Conservation (phyloP, 2,113 vertebrate genomes). For the Aptenodytes forsteri region DNA sequence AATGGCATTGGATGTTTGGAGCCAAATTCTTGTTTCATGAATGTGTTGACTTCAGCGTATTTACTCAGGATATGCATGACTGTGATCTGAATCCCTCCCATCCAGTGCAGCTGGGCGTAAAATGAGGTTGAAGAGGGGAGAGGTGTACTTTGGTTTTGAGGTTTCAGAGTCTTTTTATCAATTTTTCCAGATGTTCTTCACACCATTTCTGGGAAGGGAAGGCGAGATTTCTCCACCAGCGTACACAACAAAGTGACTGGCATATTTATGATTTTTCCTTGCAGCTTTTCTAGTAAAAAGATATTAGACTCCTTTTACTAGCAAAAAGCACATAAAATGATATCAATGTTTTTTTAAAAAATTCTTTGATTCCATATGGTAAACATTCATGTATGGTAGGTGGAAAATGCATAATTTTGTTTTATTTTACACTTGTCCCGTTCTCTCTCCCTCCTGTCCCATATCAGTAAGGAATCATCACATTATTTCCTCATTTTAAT, state of each 20-base stretch:
- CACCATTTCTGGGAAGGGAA: constrained; percentile 51
- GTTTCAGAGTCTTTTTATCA: constrained; percentile 38
- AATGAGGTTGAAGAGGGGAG: neutral
- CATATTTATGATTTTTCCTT: constrained; percentile 62
- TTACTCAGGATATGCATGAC: neutral
- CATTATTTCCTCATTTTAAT: neutral
- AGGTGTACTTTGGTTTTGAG: constrained; percentile 15
- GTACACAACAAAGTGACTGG: constrained; percentile 52
- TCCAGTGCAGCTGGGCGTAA: neutral
- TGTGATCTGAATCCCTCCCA: neutral
- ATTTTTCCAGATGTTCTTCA: constrained; percentile 65
- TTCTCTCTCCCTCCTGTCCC: neutral
- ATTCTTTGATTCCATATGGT: constrained; percentile 50
- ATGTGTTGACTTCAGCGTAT: neutral
- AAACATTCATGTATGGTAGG: neutral
- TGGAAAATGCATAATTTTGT: constrained; percentile 13
- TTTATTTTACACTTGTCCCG: neutral
- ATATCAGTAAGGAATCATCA: neutral
- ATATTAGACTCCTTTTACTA: constrained; percentile 55
- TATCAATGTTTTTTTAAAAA: neutral
- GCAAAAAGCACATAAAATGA: neutral
- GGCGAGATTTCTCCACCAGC: neutral
- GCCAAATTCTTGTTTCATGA: neutral
- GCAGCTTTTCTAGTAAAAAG: constrained; percentile 62
- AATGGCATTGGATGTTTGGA: neutral